Evolutionary conservation across 2,888 invertebrate genomes (phyloP).

Genomic region (Colletes collaris): DNA sequence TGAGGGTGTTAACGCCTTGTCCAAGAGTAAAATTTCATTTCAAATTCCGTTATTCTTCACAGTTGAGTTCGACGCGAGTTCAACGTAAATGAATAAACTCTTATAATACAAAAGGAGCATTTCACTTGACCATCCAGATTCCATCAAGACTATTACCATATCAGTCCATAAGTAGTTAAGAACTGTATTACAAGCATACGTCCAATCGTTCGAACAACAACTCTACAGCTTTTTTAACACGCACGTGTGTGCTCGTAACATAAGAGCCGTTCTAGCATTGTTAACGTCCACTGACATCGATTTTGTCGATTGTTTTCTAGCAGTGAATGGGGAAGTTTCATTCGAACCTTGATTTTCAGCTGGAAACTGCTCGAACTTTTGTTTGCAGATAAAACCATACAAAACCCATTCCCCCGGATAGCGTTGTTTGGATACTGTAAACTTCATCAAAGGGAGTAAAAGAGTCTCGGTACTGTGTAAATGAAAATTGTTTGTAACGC

Average conservation of each 20-base stretch:
- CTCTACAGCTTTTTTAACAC: not conserved
- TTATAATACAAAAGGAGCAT: too few species aligned
- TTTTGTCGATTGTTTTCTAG: not conserved
- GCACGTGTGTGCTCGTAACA: not conserved
- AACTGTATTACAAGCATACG: too few species aligned
- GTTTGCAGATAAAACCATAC: not conserved
- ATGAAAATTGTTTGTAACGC: conserved; percentile 28
- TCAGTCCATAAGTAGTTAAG: too few species aligned
- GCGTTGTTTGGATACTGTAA: not conserved
- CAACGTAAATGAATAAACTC: too few species aligned
- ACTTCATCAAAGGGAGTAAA: not conserved
- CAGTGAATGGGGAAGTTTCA: not conserved
- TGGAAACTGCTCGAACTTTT: not conserved
- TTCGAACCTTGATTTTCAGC: not conserved
- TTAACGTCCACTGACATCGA: not conserved
- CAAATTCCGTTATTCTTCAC: too few species aligned
- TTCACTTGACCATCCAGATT: too few species aligned
- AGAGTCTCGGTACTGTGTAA: not conserved
- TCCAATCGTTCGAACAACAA: too few species aligned
- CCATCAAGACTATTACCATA: too few species aligned
- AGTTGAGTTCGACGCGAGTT: too few species aligned
- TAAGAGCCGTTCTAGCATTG: not conserved
- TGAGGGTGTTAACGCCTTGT: too few species aligned
- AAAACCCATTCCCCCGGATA: not conserved
- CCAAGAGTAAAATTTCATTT: too few species aligned